A percentile compares a stretch with the other conserved stretches of the same genome.
Conservation (phyloP, 2,888 invertebrate genomes). For the Bibio marci region DNA sequence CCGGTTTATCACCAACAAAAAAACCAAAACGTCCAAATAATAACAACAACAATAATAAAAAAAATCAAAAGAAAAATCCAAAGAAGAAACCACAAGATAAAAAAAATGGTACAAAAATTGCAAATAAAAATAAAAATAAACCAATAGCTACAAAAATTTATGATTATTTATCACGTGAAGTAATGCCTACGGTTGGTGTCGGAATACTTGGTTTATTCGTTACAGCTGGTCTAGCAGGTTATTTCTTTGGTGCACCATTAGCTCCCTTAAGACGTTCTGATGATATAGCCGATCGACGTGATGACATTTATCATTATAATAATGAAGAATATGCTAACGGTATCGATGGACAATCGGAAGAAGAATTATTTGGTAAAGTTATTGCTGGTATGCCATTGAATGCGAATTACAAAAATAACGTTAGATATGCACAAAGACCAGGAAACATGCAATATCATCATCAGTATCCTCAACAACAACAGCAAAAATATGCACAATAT, state of each 20-base stretch:
- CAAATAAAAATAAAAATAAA: constrained; percentile 23
- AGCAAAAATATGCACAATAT: constrained; percentile 31
- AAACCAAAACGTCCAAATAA: constrained; percentile 12
- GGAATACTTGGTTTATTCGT: constrained; percentile 58
- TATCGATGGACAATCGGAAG: constrained; percentile 53
- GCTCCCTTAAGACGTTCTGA: constrained; percentile 47
- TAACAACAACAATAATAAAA: constrained; percentile 9
- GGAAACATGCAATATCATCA: constrained; percentile 1
- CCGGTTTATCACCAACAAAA: constrained; percentile 10
- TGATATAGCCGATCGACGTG: constrained; percentile 40
- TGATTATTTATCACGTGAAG: constrained; percentile 59
- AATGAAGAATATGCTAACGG: constrained; percentile 40
- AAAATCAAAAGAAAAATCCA: constrained; percentile 8
- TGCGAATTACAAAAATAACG: constrained; percentile 21
- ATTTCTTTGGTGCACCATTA: constrained; percentile 58
- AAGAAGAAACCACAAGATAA: constrained; percentile 11
- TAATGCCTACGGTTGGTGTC: constrained; percentile 66
- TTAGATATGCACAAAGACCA: constrained; percentile 3
- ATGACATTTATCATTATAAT: constrained; percentile 47
- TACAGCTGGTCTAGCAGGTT: constrained; percentile 56
- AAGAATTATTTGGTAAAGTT: constrained; percentile 59
- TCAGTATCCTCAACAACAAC: constrained; percentile 22
- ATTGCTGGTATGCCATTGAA: constrained; percentile 49
- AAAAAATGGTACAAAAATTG: constrained; percentile 5
- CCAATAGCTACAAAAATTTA: constrained; percentile 58